Evolutionary conservation across 2,888 invertebrate species (phyloP).

Genomic region (Tuta absoluta): DNA sequence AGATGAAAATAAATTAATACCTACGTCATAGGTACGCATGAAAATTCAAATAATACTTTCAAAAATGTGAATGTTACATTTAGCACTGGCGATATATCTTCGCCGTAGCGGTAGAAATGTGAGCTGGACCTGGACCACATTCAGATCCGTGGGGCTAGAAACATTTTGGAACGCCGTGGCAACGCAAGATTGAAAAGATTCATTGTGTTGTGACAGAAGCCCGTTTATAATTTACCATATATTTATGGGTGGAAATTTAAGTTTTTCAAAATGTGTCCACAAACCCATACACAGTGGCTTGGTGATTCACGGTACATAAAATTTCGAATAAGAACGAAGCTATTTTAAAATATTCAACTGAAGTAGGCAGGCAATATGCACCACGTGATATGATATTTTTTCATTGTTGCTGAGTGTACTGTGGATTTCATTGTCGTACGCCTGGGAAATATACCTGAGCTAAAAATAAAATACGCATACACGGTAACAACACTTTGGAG

Average conservation of each 20-base stretch:
- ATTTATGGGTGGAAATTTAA: neutral
- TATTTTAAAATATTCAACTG: no score
- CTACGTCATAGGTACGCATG: neutral
- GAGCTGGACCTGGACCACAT: neutral
- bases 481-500: constrained; percentile 6
- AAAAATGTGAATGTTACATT: neutral
- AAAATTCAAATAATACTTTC: neutral
- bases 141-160: neutral
- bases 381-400: constrained; percentile 14
- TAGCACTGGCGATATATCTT: constrained; percentile 4
- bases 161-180: neutral
- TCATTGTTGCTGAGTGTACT: constrained; percentile 24
- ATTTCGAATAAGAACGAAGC: no score
- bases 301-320: no score
- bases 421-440: constrained; percentile 5
- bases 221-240: neutral
- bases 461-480: neutral
- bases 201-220: neutral
- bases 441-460: constrained; percentile 12
- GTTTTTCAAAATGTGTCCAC: no score
- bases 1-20: no score
- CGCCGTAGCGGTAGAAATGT: neutral
- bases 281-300: no score
- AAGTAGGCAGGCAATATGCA: neutral
- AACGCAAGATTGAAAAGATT: neutral